These are phyloP conservation scores for Anguilla rostrata DNA, from an alignment of 2,113 vertebrate genomes.

Conservation along the genomic window DNA sequence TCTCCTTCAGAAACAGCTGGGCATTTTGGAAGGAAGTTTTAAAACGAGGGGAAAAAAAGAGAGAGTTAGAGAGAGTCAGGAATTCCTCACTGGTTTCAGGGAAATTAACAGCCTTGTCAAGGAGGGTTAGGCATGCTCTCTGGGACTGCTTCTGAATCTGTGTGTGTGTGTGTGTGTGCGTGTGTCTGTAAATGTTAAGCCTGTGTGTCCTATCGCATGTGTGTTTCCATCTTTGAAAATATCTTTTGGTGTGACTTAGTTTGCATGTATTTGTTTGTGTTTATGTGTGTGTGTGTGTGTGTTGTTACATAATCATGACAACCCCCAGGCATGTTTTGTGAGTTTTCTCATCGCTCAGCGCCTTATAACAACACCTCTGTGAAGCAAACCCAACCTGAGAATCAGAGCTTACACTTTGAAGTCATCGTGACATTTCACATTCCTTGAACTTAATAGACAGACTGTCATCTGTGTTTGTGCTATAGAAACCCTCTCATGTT, in stretches of 20 bases:
- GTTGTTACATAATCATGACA: neutral
- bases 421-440: no score
- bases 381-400: neutral
- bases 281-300: neutral
- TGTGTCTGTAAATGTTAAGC: neutral
- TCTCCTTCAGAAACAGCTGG: conserved; percentile 65
- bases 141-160: conserved; percentile 18
- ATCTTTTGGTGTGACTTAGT: neutral
- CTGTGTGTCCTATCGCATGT: neutral
- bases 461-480: neutral
- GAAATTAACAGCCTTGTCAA: conserved; percentile 72
- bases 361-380: neutral
- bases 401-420: neutral
- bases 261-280: conserved; percentile 5
- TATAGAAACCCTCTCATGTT: neutral
- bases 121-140: conserved; percentile 46
- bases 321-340: neutral
- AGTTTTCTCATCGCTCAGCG: neutral
- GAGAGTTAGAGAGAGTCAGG: conserved; percentile 38
- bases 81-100: conserved; percentile 58
- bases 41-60: conserved; percentile 30
- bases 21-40: conserved; percentile 52
- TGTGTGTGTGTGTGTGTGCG: neutral
- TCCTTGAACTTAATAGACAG: neutral
- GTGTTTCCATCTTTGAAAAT: neutral